Conservation (phyloP, 1,140 invertebrate species). For the Idris sp. region DNA sequence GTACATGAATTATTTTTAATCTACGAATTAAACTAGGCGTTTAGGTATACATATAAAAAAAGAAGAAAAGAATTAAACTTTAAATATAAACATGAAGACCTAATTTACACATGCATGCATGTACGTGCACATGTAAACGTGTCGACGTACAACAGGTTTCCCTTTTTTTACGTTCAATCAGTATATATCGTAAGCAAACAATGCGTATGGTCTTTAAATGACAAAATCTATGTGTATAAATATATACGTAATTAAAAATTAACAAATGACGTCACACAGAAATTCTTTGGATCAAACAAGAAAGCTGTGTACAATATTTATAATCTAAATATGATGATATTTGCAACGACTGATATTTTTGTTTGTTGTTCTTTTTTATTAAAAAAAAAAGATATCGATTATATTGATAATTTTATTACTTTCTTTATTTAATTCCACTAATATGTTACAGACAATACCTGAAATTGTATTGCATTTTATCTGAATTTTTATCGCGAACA, state of each 20-base stretch:
- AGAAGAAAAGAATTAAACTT: neutral
- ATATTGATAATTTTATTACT: conserved; percentile 1
- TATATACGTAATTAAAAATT: conserved; percentile 2
- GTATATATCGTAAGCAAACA: conserved; percentile 8
- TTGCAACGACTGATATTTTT: conserved; percentile 51
- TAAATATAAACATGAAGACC: conserved; percentile 4
- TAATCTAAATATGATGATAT: conserved; percentile 45
- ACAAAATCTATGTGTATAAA: conserved; percentile 21
- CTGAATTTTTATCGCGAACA: neutral
- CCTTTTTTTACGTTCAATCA: conserved; percentile 4
- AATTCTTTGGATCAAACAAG: conserved; percentile 72
- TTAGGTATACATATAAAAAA: too few species aligned
- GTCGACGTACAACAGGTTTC: conserved; percentile 15
- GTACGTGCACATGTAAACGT: conserved; percentile 30
- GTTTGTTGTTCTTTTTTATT: too few species aligned
- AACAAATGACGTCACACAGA: conserved; percentile 54
- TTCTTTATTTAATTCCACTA: neutral
- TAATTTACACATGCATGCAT: conserved; percentile 36
- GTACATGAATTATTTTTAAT: conserved; percentile 15
- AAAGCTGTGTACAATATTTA: conserved; percentile 62
- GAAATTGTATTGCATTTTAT: conserved; percentile 8
- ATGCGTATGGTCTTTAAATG: conserved; percentile 9
- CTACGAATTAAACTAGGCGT: conserved; percentile 10
- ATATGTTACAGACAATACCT: conserved; percentile 26
- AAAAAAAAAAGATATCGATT: conserved; percentile 21